Percentiles rank a stretch among this genome's conserved stretches.
These are phyloP conservation scores for Psittacara wagleri DNA, from an alignment of 2,113 vertebrate species.

Conservation along the genomic window DNA sequence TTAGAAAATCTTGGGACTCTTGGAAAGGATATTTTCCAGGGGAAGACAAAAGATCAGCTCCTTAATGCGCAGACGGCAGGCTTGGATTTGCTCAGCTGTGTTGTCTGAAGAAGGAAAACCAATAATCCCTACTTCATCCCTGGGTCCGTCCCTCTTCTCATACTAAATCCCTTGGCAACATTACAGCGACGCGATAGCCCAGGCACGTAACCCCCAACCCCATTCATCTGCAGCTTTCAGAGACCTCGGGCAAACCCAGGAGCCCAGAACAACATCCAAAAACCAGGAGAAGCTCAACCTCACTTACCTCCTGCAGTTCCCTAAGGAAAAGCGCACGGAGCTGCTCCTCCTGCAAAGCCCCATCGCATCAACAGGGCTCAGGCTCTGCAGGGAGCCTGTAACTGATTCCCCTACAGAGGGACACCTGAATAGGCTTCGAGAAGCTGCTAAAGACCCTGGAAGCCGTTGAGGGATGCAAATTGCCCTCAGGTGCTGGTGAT, in stretches of 20 bases:
- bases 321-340: accelerated
- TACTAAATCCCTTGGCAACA: not conserved
- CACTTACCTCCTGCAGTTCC: not conserved
- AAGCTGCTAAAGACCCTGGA: not conserved
- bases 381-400: not conserved
- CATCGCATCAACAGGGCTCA: accelerated
- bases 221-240: not conserved
- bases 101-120: not conserved
- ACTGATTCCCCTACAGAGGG: too few relatives aligned
- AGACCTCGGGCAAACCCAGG: not conserved
- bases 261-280: accelerated
- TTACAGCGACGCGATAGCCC: not conserved
- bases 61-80: not conserved
- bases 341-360: not conserved
- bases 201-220: not conserved
- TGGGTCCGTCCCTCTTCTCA: not conserved
- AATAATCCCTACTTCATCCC: constrained; percentile 4
- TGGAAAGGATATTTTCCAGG: constrained; percentile 36
- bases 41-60: constrained; percentile 7
- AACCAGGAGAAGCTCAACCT: not conserved
- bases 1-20: not conserved
- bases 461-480: not conserved
- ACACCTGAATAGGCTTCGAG: not conserved
- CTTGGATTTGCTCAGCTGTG: constrained; percentile 36
- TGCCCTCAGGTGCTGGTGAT: not conserved